Conservation (phyloP, 2,888 invertebrate genomes). For the Helobdella robusta region DNA sequence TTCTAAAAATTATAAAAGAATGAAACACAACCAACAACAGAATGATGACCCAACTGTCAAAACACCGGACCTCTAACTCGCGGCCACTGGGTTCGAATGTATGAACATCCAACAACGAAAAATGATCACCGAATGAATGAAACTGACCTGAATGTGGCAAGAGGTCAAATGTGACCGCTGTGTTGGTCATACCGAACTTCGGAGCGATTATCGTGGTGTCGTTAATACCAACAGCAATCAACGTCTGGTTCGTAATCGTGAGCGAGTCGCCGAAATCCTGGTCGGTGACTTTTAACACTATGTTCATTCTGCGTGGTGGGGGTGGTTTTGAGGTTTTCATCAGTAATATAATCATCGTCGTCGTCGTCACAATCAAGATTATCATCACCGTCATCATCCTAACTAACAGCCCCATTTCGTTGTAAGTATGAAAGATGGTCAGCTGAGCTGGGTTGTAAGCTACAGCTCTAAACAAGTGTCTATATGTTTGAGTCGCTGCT, state of each 20-base stretch:
- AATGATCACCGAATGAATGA: no score
- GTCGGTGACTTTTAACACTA: slow-evolving; percentile 9
- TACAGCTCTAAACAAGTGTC: slow-evolving; percentile 28
- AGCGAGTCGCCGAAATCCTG: slow-evolving; percentile 1
- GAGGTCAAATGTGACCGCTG: slow-evolving; percentile 30
- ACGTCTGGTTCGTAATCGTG: not conserved
- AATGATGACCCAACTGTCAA: no score
- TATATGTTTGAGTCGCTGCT: not conserved
- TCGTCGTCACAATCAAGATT: not conserved
- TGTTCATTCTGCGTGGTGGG: slow-evolving; percentile 14
- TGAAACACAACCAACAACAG: no score
- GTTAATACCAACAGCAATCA: slow-evolving; percentile 39
- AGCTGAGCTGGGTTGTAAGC: slow-evolving; percentile 23
- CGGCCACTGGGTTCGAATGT: no score
- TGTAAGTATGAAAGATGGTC: slow-evolving; percentile 30
- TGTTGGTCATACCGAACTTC: slow-evolving; percentile 33
- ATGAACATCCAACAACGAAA: no score
- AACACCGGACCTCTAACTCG: no score
- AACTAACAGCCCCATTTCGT: slow-evolving; percentile 15
- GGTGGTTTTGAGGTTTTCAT: not conserved
- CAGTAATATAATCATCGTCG: not conserved
- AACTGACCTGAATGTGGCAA: slow-evolving; percentile 41
- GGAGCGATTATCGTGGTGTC: slow-evolving; percentile 34
- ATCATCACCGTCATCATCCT: no score
- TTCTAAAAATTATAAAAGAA: no score